Evolutionary conservation across 23 tunicate species (phyloP), one percentile per base, ranked within the genome.

Genomic region (Trididemnum clinides): DNA sequence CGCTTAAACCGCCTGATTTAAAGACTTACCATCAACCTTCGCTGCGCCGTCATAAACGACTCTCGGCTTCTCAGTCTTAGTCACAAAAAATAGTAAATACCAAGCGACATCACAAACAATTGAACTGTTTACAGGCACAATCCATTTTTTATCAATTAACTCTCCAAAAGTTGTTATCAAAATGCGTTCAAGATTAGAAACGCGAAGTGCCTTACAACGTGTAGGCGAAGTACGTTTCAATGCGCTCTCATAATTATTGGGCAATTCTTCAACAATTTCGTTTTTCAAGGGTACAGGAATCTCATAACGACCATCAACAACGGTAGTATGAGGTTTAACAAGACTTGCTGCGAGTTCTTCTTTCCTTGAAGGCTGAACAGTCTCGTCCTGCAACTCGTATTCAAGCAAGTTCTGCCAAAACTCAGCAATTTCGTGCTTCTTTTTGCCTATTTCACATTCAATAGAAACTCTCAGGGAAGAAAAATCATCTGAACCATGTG

Each of bases 61-160:
- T 21, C 80, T 37, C 3, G 54, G 54, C 28, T 73, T 73, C 6
- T 26, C 29, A 20, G 54, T 21, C 1, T 20, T 12, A 73, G 80
- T 38, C 10, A 73, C 57, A 73, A 73, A 73, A 38, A 37, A 73
- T 15, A 57, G 80, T 57, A 73, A 23, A 38, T 73, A 73, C 80
- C 80, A 73, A 7, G 27, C 23, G 27, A 18, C 2, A 28, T 19
- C 31, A 2, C n/a, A 28, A 19, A 19, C 31, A 54, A 31, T 28
- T 2, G 37, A 35, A 33, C 31, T 23, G 10, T 73, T 57, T 3
- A 37, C 57, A 73, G 57, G 80, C 26, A n/a, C 57, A 5, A 73
- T 10, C 54, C 29, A 73, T 2, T 28, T 57, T 6, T 37, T 22
- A 2, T 21, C 5, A 3, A 37, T 20, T 26, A 73, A 15, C 30